phyloP scores from a whole-genome alignment of 2,888 invertebrate genomes.

The Helobdella robusta region DNA sequence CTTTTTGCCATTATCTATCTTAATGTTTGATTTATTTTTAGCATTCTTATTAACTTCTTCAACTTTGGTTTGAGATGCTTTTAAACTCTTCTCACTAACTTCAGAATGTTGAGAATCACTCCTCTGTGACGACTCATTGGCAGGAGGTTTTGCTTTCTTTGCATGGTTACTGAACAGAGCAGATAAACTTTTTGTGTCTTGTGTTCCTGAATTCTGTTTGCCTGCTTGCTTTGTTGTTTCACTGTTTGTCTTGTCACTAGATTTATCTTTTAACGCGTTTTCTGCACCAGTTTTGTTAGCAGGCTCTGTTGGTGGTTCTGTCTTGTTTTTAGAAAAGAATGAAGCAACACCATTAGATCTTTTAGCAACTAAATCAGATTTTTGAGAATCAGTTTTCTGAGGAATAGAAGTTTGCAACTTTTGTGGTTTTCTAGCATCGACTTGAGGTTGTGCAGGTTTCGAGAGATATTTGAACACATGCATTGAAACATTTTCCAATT shows the following conservation, averaged over 20 bases:
- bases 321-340: too few relatives aligned
- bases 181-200: too few relatives aligned
- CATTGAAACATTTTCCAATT: too few relatives aligned
- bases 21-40: not conserved
- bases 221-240: not conserved
- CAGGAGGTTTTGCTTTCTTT: not conserved
- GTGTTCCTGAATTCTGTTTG: too few relatives aligned
- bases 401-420: too few relatives aligned
- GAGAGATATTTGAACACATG: too few relatives aligned
- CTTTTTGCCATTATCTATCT: not conserved
- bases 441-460: too few relatives aligned
- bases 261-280: not conserved
- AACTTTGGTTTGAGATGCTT: not conserved
- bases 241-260: conserved; percentile 1
- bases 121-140: not conserved
- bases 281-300: not conserved
- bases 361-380: too few relatives aligned
- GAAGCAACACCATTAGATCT: too few relatives aligned
- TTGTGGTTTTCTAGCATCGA: too few relatives aligned
- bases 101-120: not conserved
- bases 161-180: conserved; percentile 9
- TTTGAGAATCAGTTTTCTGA: too few relatives aligned
- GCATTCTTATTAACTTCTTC: not conserved
- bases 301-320: not conserved
- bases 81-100: not conserved